A percentile compares a stretch with the other conserved stretches of the same genome.
These are phyloP conservation scores for Dryococelus australis DNA, from an alignment of 2,888 invertebrate species.

Conservation along the genomic window DNA sequence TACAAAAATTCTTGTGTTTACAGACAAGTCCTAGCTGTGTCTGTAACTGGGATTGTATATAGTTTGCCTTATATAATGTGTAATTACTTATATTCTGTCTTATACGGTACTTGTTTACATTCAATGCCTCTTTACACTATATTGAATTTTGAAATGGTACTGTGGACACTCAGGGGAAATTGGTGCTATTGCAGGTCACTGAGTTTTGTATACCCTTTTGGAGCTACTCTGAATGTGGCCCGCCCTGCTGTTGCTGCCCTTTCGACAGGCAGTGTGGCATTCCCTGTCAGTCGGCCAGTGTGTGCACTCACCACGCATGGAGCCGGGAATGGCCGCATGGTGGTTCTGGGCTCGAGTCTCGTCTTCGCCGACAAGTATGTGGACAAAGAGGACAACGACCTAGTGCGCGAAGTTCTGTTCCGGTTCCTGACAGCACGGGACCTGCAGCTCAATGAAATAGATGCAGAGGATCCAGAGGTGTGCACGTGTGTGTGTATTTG, in stretches of 20 bases:
- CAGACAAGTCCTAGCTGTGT: no score
- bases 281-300: constrained; percentile 91
- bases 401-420: constrained; percentile 87
- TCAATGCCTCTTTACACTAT: no score
- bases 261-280: constrained; percentile 92
- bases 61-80: no score
- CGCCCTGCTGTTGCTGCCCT: constrained; percentile 88
- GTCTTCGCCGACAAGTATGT: constrained; percentile 93
- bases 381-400: constrained; percentile 92
- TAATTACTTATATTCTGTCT: no score
- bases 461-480: constrained; percentile 95
- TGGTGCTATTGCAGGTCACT: constrained; percentile 58
- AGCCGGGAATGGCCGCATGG: constrained; percentile 71
- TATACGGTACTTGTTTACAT: no score
- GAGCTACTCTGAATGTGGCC: constrained; percentile 92
- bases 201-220: constrained; percentile 92
- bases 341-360: constrained; percentile 90
- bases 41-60: no score
- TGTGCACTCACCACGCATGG: constrained; percentile 78
- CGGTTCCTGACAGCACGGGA: constrained; percentile 76
- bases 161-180: no score
- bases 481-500: constrained; percentile 48
- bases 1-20: no score
- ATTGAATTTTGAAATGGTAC: no score
- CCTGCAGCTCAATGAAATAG: constrained; percentile 75